Base-by-base conservation (phyloP, 2,113 vertebrate genomes). In the Hippocampus comes region DNA sequence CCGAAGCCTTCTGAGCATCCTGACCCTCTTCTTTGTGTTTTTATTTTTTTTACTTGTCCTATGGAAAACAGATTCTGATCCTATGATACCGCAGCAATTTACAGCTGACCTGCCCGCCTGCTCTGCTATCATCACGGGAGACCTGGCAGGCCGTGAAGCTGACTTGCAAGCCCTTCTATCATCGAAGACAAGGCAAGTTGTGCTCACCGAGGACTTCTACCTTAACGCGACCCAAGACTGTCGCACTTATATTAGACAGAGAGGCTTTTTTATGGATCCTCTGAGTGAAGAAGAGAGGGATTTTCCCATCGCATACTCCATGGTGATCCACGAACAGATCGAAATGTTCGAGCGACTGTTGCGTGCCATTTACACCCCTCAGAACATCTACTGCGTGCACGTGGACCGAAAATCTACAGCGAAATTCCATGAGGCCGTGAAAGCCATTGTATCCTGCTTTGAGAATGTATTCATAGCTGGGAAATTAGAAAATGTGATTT, bases 361-460 rank as follows among this genome's bases (percentile, higher is more conserved):
- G 4, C 82, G 94, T 48, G 90, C 95, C 9, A 5, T 96, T 68
- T 98, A 97, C 9, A 7, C 83, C 2, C 96, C 96, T 0, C 96
- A 98, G 86, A 99, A 98, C 4, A 4, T 95, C n/a, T 98, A 98
- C 86, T 98, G 96, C 0, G 27, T 98, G 27, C 96, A 98, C 0
- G 6, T 95, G 4, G 97, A 99, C 76, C 15, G 60, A 43, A 98
- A 97, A 73, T 85, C 95, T 3, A 42, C 93, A 0, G 15, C 84
- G 0, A 4, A 55, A 0, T 98, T 94, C 82, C 86, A 60, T 15
- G 49, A 88, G 2, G 95, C 96, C 0, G 94, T 96, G 2, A 68
- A 66, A 23, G 90, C 89, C 1, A 94, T 99, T 0, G 79, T 11
- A 0, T 93, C 93, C 20, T 98, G 96, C 80, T 93, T 98, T 67